Conservation (phyloP, 2,888 invertebrate genomes). For the Plemyria rubiginata region DNA sequence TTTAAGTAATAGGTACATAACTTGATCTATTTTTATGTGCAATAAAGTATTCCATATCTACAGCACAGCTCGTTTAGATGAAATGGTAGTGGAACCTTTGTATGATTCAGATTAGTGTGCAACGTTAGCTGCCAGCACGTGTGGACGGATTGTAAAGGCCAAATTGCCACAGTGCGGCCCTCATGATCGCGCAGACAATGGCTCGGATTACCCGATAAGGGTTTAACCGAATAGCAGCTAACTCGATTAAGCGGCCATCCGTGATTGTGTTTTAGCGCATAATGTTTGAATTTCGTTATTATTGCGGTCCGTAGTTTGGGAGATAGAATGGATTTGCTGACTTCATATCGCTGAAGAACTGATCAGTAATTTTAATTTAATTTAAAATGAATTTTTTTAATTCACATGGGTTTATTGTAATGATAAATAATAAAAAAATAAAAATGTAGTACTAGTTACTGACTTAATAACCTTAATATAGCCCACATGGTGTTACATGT, state of each 20-base stretch:
- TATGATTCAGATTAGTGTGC: no score
- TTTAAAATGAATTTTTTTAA: no score
- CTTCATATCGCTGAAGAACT: not conserved
- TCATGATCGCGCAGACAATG: slow-evolving; percentile 82
- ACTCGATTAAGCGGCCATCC: slow-evolving; percentile 84
- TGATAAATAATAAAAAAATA: no score
- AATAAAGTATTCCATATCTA: no score
- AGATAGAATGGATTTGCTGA: slow-evolving; percentile 16
- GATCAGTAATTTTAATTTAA: not conserved
- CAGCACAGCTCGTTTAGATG: no score
- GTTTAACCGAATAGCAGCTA: slow-evolving; percentile 82
- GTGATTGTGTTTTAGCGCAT: slow-evolving; percentile 83
- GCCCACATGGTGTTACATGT: no score
- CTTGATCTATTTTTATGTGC: no score
- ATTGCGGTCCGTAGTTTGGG: slow-evolving; percentile 68
- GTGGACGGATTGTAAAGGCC: slow-evolving; percentile 59
- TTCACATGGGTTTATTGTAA: no score
- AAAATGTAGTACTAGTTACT: no score
- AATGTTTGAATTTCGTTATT: slow-evolving; percentile 84
- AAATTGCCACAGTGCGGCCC: slow-evolving; percentile 83
- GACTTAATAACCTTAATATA: no score
- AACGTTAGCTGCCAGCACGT: slow-evolving; percentile 1
- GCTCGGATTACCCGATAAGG: slow-evolving; percentile 81
- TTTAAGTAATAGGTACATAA: no score
- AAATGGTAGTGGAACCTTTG: no score